These are phyloP conservation scores for Lasioglossum marginatum DNA, from an alignment of 2,888 invertebrate genomes.

Conservation along the genomic window DNA sequence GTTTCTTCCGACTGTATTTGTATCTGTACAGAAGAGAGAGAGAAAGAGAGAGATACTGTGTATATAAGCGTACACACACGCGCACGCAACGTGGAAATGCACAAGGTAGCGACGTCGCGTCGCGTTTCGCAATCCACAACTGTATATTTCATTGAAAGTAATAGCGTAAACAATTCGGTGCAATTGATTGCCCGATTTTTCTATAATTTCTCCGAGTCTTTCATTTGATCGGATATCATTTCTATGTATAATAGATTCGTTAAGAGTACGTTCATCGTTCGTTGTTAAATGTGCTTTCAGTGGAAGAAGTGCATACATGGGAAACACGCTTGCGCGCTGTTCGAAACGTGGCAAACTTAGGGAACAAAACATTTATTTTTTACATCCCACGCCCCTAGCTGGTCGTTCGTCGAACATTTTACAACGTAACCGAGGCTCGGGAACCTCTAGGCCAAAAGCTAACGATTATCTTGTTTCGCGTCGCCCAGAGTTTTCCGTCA, in stretches of 20 bases:
- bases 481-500: neutral
- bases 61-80: constrained; percentile 15
- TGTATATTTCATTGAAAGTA: constrained; percentile 29
- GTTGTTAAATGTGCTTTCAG: constrained; percentile 24
- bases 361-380: constrained; percentile 57
- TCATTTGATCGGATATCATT: neutral
- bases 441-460: constrained; percentile 18
- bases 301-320: neutral
- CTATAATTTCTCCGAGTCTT: neutral
- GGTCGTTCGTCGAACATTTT: constrained; percentile 8
- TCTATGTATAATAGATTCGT: neutral
- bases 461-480: constrained; percentile 11
- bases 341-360: constrained; percentile 42
- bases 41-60: constrained; percentile 9
- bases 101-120: neutral
- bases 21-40: constrained; percentile 9
- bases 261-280: constrained; percentile 3
- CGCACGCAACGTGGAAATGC: constrained; percentile 12
- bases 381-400: constrained; percentile 46
- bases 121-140: neutral
- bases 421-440: constrained; percentile 24
- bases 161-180: constrained; percentile 1
- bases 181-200: neutral
- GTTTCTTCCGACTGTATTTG: constrained; percentile 11
- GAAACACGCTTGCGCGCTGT: constrained; percentile 28